Percentiles rank a stretch among this genome's conserved stretches.
Conservation (phyloP, 1,140 invertebrate species). For the Anoplolepis gracilipes region DNA sequence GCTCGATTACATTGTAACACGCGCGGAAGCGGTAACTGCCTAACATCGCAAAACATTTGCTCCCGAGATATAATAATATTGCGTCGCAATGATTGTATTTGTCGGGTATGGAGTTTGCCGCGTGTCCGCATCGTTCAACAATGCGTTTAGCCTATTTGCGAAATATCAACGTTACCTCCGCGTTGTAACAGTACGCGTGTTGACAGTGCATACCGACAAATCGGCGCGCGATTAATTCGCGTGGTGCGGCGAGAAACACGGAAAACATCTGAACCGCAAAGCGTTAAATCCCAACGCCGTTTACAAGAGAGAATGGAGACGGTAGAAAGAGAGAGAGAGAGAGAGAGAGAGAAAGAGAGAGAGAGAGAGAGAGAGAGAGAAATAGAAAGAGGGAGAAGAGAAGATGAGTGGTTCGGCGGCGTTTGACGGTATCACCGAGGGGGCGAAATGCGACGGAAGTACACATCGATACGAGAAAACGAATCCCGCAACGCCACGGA, state of each 20-base stretch:
- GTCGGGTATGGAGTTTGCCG: slow-evolving; percentile 38
- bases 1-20: slow-evolving; percentile 25
- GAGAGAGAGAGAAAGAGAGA: slow-evolving; percentile 3
- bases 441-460: slow-evolving; percentile 9
- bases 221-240: slow-evolving; percentile 52
- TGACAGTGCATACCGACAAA: slow-evolving; percentile 58
- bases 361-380: slow-evolving; percentile 28
- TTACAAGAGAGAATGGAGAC: slow-evolving; percentile 14
- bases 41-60: slow-evolving; percentile 44
- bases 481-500: slow-evolving; percentile 44
- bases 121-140: slow-evolving; percentile 51
- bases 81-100: slow-evolving; percentile 53
- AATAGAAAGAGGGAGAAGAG: background rate
- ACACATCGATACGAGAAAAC: slow-evolving; percentile 32
- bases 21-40: background rate
- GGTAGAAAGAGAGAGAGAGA: slow-evolving; percentile 15
- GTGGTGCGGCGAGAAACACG: slow-evolving; percentile 9
- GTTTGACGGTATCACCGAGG: slow-evolving; percentile 28
- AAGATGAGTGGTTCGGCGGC: slow-evolving; percentile 5
- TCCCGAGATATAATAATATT: slow-evolving; percentile 56
- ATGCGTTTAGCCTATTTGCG: slow-evolving; percentile 61
- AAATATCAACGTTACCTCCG: slow-evolving; percentile 47
- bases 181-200: slow-evolving; percentile 4
- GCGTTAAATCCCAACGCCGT: slow-evolving; percentile 36
- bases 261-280: slow-evolving; percentile 49